Conservation (phyloP, 2,888 invertebrate species). For the Tiphia femorata region DNA sequence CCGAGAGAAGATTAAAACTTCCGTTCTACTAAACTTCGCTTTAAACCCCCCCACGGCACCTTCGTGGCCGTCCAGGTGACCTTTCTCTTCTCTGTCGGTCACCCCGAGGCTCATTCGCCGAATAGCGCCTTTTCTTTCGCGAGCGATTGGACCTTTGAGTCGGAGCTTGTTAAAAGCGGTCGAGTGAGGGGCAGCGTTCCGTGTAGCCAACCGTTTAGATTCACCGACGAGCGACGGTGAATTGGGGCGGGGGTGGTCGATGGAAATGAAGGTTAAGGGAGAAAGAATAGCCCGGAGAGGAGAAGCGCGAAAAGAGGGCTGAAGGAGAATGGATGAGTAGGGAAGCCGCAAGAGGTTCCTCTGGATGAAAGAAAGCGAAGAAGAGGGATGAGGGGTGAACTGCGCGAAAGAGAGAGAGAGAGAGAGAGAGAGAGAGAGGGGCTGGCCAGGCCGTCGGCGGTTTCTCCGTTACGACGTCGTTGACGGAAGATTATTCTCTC, state of each 20-base stretch:
- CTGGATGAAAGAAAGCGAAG: background rate
- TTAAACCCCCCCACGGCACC: conserved; percentile 22
- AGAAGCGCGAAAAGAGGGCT: background rate
- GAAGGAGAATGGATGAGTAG: conserved; percentile 18
- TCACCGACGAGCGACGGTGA: background rate
- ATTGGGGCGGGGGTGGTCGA: conserved; percentile 18
- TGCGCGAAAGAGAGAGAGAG: background rate
- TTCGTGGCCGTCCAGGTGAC: background rate
- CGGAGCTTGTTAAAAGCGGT: conserved; percentile 47
- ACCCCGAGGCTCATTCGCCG: background rate
- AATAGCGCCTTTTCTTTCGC: background rate
- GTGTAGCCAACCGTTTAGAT: conserved; percentile 40
- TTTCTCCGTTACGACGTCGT: background rate
- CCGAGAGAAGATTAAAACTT: conserved; percentile 54
- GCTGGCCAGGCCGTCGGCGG: conserved; percentile 7
- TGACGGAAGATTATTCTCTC: conserved; percentile 10
- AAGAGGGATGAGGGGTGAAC: background rate
- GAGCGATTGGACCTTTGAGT: conserved; percentile 32
- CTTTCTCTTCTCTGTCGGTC: conserved; percentile 1
- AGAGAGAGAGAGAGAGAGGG: conserved; percentile 6
- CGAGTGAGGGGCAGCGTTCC: conserved; percentile 42
- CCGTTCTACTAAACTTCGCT: conserved; percentile 41
- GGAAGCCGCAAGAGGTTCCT: conserved; percentile 10
- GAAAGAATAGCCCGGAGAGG: conserved; percentile 2
- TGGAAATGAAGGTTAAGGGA: conserved; percentile 3